Conservation (phyloP, 2,888 invertebrate species). For the Mamestra brassicae region DNA sequence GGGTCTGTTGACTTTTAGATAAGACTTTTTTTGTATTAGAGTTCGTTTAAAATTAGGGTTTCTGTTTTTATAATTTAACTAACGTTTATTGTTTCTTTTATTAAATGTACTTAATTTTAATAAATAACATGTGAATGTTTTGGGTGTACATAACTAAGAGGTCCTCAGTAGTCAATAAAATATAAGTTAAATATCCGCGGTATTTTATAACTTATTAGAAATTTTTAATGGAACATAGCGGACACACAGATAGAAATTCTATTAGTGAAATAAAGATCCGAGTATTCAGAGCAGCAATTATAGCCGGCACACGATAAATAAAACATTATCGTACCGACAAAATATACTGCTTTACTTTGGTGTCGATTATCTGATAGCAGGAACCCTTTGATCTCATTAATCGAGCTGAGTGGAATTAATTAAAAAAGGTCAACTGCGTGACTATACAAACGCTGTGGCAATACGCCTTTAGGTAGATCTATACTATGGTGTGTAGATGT, state of each 20-base stretch:
- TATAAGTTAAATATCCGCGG: not conserved
- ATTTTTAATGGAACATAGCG: conserved; percentile 6
- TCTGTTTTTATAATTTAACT: conserved; percentile 28
- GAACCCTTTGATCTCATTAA: conserved; percentile 80
- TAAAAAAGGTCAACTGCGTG: conserved; percentile 76
- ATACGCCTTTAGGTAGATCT: not conserved
- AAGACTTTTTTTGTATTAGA: conserved; percentile 38
- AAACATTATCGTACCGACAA: conserved; percentile 54
- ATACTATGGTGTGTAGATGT: not conserved
- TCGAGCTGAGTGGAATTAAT: conserved; percentile 78
- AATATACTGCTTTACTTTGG: conserved; percentile 61
- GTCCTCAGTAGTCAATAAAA: conserved; percentile 9
- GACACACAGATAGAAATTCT: conserved; percentile 53
- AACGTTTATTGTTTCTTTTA: conserved; percentile 6
- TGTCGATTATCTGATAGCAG: conserved; percentile 74
- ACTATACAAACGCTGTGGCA: conserved; percentile 67
- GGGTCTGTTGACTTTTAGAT: conserved; percentile 62
- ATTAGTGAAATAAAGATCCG: conserved; percentile 60
- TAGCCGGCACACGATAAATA: conserved; percentile 59
- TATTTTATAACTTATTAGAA: not conserved
- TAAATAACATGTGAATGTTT: not conserved
- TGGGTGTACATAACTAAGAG: not conserved
- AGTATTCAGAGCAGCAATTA: conserved; percentile 57
- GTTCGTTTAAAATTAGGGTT: conserved; percentile 39
- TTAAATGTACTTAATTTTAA: not conserved